phyloP scores from a whole-genome alignment of 2,113 vertebrate species.

The Lanius ludovicianus region DNA sequence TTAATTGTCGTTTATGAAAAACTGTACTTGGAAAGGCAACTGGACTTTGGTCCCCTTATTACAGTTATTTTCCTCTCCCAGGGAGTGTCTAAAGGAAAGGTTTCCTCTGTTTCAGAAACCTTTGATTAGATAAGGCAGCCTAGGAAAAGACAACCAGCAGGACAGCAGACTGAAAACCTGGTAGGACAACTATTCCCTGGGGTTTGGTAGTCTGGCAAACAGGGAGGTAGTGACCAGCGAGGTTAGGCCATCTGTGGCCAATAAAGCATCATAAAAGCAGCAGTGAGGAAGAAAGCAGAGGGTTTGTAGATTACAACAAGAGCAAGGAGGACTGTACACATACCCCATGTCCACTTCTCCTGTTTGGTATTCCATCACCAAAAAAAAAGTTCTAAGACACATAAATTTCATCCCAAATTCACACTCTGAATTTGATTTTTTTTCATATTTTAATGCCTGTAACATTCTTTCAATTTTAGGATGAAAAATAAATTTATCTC shows the following conservation, averaged over 20 bases:
- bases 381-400: background rate
- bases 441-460: background rate
- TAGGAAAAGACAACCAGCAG: background rate
- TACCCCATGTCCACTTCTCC: background rate
- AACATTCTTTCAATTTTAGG: background rate
- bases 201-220: background rate
- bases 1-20: background rate
- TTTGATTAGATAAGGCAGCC: background rate
- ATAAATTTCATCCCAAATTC: background rate
- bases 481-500: background rate
- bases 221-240: background rate
- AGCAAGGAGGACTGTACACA: background rate
- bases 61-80: background rate
- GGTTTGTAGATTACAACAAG: background rate
- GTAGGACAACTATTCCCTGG: background rate
- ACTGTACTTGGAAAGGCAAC: background rate
- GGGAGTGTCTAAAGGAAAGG: background rate
- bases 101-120: background rate
- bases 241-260: background rate
- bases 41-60: background rate
- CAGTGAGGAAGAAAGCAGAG: background rate
- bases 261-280: background rate
- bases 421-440: background rate
- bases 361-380: background rate
- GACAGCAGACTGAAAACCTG: background rate